These are phyloP conservation scores for Zaprionus lineosus DNA, from an alignment of 2,888 invertebrate species.

Conservation along the genomic window DNA sequence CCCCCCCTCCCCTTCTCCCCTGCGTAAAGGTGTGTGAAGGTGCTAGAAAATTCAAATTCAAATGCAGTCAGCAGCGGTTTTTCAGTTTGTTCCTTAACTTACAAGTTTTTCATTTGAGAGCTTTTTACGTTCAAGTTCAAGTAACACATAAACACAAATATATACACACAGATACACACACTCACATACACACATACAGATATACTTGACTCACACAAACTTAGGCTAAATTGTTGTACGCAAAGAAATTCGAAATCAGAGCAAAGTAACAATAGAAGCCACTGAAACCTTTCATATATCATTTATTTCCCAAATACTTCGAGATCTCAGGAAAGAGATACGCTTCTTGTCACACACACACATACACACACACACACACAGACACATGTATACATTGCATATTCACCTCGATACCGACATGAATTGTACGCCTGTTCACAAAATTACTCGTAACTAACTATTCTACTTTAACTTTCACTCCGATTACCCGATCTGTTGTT, in stretches of 20 bases:
- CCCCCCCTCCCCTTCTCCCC: constrained; percentile 9
- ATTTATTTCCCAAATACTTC: constrained; percentile 41
- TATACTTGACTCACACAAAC: constrained; percentile 30
- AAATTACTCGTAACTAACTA: constrained; percentile 18
- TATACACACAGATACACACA: constrained; percentile 38
- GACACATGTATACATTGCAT: constrained; percentile 27
- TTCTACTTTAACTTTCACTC: constrained; percentile 33
- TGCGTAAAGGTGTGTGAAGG: constrained; percentile 63
- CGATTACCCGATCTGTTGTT: constrained; percentile 40
- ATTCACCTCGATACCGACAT: constrained; percentile 43
- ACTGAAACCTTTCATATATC: too few relatives aligned
- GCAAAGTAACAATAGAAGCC: constrained; percentile 36
- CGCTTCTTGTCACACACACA: constrained; percentile 47
- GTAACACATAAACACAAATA: constrained; percentile 16
- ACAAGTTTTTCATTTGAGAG: constrained; percentile 61
- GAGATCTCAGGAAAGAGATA: too few relatives aligned
- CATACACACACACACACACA: constrained; percentile 37
- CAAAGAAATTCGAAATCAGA: too few relatives aligned
- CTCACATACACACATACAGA: constrained; percentile 30
- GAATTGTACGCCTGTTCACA: constrained; percentile 59
- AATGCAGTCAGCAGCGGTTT: constrained; percentile 62
- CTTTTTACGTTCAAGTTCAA: constrained; percentile 46
- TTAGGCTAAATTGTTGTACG: constrained; percentile 34
- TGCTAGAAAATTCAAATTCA: constrained; percentile 50
- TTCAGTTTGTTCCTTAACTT: constrained; percentile 48